phyloP scores from a whole-genome alignment of 2,113 vertebrate genomes.

The Dolichotis patagonum region DNA sequence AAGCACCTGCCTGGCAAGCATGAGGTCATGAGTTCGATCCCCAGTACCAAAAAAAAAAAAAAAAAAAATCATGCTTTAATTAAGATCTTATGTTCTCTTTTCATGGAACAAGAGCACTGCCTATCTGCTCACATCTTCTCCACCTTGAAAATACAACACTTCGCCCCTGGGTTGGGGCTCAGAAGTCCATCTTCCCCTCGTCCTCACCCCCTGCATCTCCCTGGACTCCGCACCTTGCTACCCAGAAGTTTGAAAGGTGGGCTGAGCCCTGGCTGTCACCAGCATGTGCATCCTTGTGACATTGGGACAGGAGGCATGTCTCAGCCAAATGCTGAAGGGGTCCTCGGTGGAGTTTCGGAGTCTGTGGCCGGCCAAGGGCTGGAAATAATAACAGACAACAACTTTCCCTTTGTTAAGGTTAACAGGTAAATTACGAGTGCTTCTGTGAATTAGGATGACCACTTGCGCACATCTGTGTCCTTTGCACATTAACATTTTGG shows the following conservation, averaged over 20 bases:
- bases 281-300: too few relatives aligned
- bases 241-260: constrained; percentile 90
- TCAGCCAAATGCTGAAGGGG: neutral
- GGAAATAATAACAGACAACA: neutral
- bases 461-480: neutral
- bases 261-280: constrained; percentile 63
- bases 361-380: neutral
- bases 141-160: neutral
- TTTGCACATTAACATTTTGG: neutral
- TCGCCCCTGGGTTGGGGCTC: neutral
- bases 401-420: neutral
- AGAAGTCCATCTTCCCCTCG: constrained; percentile 86
- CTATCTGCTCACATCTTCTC: neutral
- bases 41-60: too few relatives aligned
- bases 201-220: constrained; percentile 88
- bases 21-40: too few relatives aligned
- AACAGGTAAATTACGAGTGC: neutral
- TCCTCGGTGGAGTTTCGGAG: neutral
- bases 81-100: neutral
- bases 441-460: neutral
- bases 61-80: neutral
- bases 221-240: constrained; percentile 40
- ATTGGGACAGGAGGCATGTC: too few relatives aligned
- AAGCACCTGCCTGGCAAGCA: too few relatives aligned
- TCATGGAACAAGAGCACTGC: neutral